Percentiles rank a stretch among this genome's conserved stretches.
Conservation (phyloP, 2,888 invertebrate species). For the Ornithoptera priamus region DNA sequence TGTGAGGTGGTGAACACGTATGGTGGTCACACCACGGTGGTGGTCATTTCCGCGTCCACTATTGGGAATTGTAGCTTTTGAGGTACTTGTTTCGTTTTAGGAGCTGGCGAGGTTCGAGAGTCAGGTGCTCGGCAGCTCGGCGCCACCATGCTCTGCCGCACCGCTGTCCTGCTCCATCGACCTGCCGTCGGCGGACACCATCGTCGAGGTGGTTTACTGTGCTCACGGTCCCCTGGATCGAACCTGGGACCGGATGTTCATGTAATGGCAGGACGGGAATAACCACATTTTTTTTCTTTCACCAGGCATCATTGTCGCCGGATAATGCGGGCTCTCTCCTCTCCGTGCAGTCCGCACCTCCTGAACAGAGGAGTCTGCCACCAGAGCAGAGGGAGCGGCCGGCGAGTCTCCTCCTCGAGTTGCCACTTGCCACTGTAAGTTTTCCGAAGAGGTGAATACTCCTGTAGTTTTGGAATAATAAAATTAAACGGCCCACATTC, state of each 20-base stretch:
- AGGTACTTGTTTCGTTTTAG: slow-evolving; percentile 40
- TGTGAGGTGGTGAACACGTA: no score
- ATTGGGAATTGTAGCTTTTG: no score
- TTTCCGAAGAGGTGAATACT: no score
- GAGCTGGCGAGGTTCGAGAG: slow-evolving; percentile 63
- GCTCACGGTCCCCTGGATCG: no score
- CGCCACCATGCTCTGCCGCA: slow-evolving; percentile 54
- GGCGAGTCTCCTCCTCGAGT: slow-evolving; percentile 61
- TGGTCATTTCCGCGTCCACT: no score
- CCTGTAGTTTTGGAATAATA: no score
- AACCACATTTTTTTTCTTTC: slow-evolving; percentile 29
- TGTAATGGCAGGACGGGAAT: no score
- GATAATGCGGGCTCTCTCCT: slow-evolving; percentile 81
- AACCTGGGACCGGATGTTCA: no score
- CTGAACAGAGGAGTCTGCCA: slow-evolving; percentile 68
- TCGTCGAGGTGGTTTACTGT: slow-evolving; percentile 48
- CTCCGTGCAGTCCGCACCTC: slow-evolving; percentile 85
- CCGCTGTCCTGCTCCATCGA: slow-evolving; percentile 68
- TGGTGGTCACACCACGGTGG: no score
- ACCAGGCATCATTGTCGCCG: slow-evolving; percentile 59
- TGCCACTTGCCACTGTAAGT: slow-evolving; percentile 64
- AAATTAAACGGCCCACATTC: no score
- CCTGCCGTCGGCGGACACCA: slow-evolving; percentile 51
- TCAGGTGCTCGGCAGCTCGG: slow-evolving; percentile 58
- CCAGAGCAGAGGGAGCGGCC: slow-evolving; percentile 70